Evolutionary conservation across 2,888 invertebrate genomes (phyloP).

Genomic region (Drosophila niveifrons): DNA sequence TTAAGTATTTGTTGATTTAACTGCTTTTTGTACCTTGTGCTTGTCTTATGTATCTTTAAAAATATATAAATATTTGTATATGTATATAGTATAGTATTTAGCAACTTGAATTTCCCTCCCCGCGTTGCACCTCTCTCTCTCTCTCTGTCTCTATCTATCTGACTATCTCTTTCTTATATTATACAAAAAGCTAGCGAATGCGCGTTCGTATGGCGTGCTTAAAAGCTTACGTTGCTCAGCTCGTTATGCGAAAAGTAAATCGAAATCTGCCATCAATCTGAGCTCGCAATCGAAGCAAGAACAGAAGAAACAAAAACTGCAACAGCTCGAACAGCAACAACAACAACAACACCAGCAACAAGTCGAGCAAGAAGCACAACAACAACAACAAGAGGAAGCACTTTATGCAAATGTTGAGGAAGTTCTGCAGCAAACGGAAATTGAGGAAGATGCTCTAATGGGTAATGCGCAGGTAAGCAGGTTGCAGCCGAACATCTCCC

Average conservation of each 20-base stretch:
- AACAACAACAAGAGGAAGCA: conserved; percentile 47
- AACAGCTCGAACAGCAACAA: conserved; percentile 25
- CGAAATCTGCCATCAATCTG: conserved; percentile 72
- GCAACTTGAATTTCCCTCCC: neutral
- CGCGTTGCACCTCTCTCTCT: neutral
- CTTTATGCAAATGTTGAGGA: conserved; percentile 69
- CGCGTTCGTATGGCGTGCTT: conserved; percentile 70
- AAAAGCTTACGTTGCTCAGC: conserved; percentile 71
- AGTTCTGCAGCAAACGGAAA: conserved; percentile 39
- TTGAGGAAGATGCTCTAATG: conserved; percentile 68
- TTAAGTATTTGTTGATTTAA: conserved; percentile 16
- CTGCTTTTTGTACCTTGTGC: conserved; percentile 5
- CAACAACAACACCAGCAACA: conserved; percentile 12
- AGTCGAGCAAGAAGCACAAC: neutral
- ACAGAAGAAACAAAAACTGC: conserved; percentile 55
- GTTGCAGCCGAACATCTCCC: conserved; percentile 42
- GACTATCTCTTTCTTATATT: conserved; percentile 16
- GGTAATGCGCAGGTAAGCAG: conserved; percentile 72
- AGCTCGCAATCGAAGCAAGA: conserved; percentile 66
- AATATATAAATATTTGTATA: conserved; percentile 7
- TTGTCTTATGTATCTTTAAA: neutral
- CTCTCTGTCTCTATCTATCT: conserved; percentile 11
- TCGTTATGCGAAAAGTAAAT: conserved; percentile 68
- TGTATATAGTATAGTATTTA: conserved; percentile 2
- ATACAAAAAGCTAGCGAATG: conserved; percentile 67